phyloP scores from a whole-genome alignment of 2,888 invertebrate genomes.

The Epinotia demarniana region DNA sequence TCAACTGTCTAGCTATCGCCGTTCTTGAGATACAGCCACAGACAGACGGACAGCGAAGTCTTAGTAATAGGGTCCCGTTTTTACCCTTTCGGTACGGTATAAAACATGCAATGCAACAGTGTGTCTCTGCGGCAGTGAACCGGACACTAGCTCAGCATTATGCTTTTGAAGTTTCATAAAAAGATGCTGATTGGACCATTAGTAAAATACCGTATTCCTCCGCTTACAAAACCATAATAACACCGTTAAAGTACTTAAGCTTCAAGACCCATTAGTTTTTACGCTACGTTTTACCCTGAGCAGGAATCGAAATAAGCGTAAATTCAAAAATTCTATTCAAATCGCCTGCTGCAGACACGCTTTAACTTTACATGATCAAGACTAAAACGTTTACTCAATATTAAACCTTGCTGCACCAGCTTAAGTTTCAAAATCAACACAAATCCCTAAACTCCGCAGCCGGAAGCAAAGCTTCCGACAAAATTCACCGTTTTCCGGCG shows the following conservation, averaged over 20 bases:
- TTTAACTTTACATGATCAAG: not conserved
- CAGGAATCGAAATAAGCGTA: not conserved
- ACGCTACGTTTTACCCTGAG: not conserved
- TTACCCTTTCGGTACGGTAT: no score
- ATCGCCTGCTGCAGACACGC: not conserved
- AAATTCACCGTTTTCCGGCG: conserved; percentile 6
- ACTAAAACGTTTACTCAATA: not conserved
- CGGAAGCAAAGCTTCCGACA: not conserved
- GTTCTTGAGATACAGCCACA: no score
- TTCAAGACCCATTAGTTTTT: not conserved
- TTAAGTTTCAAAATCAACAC: not conserved
- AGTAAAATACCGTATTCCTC: no score
- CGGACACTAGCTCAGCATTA: no score
- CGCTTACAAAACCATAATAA: not conserved
- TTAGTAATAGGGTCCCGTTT: no score
- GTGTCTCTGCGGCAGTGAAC: no score
- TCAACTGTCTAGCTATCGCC: no score
- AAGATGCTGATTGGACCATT: no score
- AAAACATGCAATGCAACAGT: no score
- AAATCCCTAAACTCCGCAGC: not conserved
- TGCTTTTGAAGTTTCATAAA: no score
- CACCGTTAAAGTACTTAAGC: not conserved
- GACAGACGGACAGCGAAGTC: no score
- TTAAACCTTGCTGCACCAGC: not conserved
- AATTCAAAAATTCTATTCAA: not conserved